phyloP scores from a whole-genome alignment of 2,797 vertebrate species.

The Petrocephalus sullivani region DNA sequence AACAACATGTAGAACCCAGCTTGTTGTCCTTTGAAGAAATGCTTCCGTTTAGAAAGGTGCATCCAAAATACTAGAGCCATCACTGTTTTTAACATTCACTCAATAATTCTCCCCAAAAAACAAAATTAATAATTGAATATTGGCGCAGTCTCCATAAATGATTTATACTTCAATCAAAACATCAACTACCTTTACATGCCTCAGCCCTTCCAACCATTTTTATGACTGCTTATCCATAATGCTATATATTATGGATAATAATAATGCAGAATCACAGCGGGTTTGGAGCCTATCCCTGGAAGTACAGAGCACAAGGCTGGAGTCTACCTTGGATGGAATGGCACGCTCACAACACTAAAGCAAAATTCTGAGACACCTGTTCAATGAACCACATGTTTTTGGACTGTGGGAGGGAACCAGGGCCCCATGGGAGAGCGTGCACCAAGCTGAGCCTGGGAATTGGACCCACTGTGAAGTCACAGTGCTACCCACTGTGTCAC shows the following conservation, averaged over 20 bases:
- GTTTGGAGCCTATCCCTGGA: neutral
- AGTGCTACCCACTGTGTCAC: neutral
- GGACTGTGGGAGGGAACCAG: neutral
- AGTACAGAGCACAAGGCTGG: neutral
- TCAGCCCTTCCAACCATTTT: neutral
- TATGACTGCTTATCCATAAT: neutral
- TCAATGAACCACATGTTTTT: neutral
- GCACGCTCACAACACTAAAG: neutral
- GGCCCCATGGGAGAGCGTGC: neutral
- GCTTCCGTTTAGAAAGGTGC: neutral
- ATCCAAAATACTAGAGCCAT: neutral
- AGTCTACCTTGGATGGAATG: neutral
- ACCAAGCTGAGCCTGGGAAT: neutral
- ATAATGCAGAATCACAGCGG: neutral
- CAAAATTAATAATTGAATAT: conserved; percentile 7
- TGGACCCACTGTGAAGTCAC: neutral
- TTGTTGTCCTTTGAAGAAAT: conserved; percentile 43
- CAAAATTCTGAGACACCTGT: neutral
- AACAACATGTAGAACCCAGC: conserved; percentile 45
- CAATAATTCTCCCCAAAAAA: neutral
- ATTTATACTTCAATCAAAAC: conserved; percentile 10
- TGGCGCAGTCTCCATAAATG: neutral
- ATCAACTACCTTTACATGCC: neutral
- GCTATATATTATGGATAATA: too few relatives aligned
- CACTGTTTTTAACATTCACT: neutral